These are phyloP conservation scores for Diuraphis noxia DNA, from an alignment of 1,140 invertebrate genomes.

Conservation along the genomic window DNA sequence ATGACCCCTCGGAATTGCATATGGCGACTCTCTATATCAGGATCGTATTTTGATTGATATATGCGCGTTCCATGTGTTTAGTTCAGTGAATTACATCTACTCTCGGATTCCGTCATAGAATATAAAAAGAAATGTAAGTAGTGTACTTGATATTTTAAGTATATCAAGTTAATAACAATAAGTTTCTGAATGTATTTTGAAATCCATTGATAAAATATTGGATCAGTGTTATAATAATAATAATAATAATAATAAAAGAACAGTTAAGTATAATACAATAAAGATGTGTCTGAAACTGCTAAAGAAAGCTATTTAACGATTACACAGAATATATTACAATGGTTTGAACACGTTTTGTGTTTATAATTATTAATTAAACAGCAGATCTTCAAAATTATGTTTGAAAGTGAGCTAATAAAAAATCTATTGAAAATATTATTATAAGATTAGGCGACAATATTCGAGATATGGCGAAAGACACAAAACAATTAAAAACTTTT, in stretches of 20 bases:
- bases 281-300: neutral
- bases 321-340: constrained; percentile 12
- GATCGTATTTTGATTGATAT: too few species aligned
- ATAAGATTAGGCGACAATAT: neutral
- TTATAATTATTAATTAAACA: neutral
- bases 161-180: neutral
- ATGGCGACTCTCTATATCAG: too few species aligned
- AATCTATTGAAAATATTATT: neutral
- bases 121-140: neutral
- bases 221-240: neutral
- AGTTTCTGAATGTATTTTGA: neutral
- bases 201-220: neutral
- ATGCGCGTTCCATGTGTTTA: too few species aligned
- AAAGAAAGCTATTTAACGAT: neutral
- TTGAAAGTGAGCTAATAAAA: constrained; percentile 22
- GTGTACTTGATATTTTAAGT: neutral
- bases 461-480: neutral
- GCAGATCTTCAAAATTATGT: constrained; percentile 4
- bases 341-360: neutral
- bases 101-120: neutral
- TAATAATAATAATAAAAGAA: neutral
- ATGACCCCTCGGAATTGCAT: too few species aligned
- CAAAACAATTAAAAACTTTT: neutral
- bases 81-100: too few species aligned
- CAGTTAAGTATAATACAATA: neutral